phyloP scores from a whole-genome alignment of 1,140 invertebrate genomes.

The Amyelois transitella region DNA sequence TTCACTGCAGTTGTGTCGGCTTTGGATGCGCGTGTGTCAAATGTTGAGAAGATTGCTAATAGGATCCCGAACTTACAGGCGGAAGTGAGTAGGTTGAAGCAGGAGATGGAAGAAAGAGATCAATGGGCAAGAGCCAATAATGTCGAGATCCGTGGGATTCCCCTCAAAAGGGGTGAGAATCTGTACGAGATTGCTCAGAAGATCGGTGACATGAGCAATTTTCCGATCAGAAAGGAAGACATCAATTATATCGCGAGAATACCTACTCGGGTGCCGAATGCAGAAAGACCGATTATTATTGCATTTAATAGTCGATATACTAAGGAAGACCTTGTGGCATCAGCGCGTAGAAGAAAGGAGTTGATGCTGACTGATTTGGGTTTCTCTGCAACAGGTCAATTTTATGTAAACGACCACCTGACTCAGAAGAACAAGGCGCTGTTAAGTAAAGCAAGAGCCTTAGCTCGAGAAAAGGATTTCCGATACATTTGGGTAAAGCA shows the following conservation, averaged over 20 bases:
- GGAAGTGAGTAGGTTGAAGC: not conserved
- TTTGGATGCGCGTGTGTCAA: not conserved
- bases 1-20: no score
- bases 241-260: constrained; percentile 14
- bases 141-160: constrained; percentile 12
- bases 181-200: constrained; percentile 6
- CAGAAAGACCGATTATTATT: constrained; percentile 15
- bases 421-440: no score
- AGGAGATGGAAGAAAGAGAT: not conserved
- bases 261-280: not conserved
- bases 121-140: constrained; percentile 15
- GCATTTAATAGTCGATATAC: constrained; percentile 16
- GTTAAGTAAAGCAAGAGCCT: constrained; percentile 6
- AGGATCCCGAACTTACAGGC: not conserved
- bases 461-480: no score
- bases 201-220: constrained; percentile 1
- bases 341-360: constrained; percentile 8
- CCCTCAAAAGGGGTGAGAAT: constrained; percentile 5
- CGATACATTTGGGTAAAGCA: no score
- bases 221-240: constrained; percentile 12
- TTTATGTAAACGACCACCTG: no score
- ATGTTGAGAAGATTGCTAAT: not conserved
- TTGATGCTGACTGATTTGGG: constrained; percentile 8
- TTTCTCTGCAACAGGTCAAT: no score
- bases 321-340: constrained; percentile 18